These are phyloP conservation scores for Zophobas morio DNA, from an alignment of 1,140 invertebrate species.

Conservation along the genomic window DNA sequence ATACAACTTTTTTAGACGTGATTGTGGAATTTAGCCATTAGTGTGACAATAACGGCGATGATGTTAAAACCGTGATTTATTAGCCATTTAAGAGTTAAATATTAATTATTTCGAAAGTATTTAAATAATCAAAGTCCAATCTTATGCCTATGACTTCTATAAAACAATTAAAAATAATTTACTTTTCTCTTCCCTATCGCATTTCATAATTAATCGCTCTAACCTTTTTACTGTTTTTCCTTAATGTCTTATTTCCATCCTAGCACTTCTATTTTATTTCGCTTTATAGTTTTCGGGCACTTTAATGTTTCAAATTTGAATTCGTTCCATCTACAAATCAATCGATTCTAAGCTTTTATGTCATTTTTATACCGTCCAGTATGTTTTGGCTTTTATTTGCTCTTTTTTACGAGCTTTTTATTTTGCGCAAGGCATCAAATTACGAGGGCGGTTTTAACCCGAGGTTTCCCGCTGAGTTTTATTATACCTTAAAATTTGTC, in stretches of 20 bases:
- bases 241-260: background rate
- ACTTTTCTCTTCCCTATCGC: background rate
- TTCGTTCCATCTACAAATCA: slow-evolving; percentile 36
- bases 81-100: too few relatives aligned
- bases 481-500: slow-evolving; percentile 47
- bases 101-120: too few relatives aligned
- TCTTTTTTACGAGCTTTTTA: slow-evolving; percentile 25
- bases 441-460: slow-evolving; percentile 34
- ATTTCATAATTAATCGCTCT: slow-evolving; percentile 19
- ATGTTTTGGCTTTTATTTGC: slow-evolving; percentile 24
- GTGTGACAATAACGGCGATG: background rate
- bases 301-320: slow-evolving; percentile 33
- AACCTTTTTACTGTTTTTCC: slow-evolving; percentile 25
- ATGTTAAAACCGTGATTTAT: background rate
- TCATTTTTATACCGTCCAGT: slow-evolving; percentile 29
- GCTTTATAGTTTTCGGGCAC: slow-evolving; percentile 22
- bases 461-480: slow-evolving; percentile 36
- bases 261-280: slow-evolving; percentile 8
- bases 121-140: too few relatives aligned
- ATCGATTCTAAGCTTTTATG: slow-evolving; percentile 34
- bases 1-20: background rate
- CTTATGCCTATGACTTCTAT: too few relatives aligned
- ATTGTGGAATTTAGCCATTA: slow-evolving; percentile 18
- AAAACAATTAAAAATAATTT: too few relatives aligned
- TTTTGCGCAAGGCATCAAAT: slow-evolving; percentile 35